Evolutionary conservation across 2,797 vertebrate species (phyloP).

Genomic region (Poeciliopsis paucimaculata): DNA sequence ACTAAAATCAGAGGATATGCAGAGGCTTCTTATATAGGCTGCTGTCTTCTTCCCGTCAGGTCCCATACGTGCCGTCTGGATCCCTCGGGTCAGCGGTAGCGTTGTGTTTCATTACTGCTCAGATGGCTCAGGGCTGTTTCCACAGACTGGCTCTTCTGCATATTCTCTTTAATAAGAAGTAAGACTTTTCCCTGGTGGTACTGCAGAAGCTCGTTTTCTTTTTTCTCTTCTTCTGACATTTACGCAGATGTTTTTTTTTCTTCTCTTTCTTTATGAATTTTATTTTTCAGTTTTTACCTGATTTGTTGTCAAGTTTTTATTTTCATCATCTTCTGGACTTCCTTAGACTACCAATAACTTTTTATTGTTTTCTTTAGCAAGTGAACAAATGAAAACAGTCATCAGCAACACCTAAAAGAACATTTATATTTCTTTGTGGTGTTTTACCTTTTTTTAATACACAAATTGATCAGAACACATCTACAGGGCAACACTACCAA

Average conservation of each 20-base stretch:
- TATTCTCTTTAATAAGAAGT: slow-evolving; percentile 38
- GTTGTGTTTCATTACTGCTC: slow-evolving; percentile 30
- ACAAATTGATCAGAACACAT: neutral
- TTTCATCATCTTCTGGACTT: slow-evolving; percentile 5
- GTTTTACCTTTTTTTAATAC: neutral
- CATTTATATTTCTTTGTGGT: neutral
- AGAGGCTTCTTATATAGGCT: neutral
- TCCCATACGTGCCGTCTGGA: neutral
- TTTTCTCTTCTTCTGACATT: neutral
- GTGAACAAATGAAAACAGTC: neutral
- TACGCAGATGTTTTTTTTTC: slow-evolving; percentile 7
- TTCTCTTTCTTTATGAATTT: neutral
- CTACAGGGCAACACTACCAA: neutral
- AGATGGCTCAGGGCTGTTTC: neutral
- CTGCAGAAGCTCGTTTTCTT: neutral
- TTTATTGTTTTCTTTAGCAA: neutral
- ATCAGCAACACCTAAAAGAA: neutral
- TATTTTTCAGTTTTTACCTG: slow-evolving; percentile 12
- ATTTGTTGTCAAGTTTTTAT: neutral
- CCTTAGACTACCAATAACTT: neutral
- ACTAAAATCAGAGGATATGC: neutral
- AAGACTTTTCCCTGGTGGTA: slow-evolving; percentile 36
- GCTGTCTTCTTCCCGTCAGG: neutral
- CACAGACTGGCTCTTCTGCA: slow-evolving; percentile 3
- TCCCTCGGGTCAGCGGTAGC: neutral